These are phyloP conservation scores for Neotoxoptera formosana DNA, from an alignment of 1,140 invertebrate species.

Conservation along the genomic window DNA sequence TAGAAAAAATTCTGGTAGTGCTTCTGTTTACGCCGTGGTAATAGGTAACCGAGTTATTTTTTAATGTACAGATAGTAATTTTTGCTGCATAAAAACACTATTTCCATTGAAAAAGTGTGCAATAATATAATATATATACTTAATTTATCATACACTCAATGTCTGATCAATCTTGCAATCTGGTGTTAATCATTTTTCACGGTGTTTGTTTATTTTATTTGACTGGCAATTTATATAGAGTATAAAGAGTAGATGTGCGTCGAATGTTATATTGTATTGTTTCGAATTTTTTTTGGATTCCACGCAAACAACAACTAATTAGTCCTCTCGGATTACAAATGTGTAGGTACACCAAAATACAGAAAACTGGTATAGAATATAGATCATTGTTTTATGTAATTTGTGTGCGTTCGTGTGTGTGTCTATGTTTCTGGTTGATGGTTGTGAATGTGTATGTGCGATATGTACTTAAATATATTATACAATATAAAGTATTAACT, in stretches of 20 bases:
- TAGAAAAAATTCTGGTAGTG: too few relatives aligned
- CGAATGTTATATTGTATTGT: background rate
- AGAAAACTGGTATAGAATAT: background rate
- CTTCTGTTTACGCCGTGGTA: too few relatives aligned
- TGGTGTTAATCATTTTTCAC: background rate
- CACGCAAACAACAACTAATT: background rate
- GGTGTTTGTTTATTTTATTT: background rate
- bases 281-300: background rate
- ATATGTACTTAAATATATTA: background rate
- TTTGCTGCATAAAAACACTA: too few relatives aligned
- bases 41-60: too few relatives aligned
- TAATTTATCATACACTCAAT: background rate
- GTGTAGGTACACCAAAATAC: background rate
- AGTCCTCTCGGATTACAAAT: background rate
- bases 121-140: background rate
- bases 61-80: too few relatives aligned
- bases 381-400: background rate
- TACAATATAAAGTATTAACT: background rate
- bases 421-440: background rate
- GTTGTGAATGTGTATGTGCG: background rate
- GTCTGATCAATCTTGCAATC: background rate
- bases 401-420: too few relatives aligned
- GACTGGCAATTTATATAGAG: background rate
- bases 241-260: background rate
- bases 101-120: too few relatives aligned